Evolutionary conservation across 2,113 vertebrate genomes (phyloP).

Genomic region (Perca fluviatilis): DNA sequence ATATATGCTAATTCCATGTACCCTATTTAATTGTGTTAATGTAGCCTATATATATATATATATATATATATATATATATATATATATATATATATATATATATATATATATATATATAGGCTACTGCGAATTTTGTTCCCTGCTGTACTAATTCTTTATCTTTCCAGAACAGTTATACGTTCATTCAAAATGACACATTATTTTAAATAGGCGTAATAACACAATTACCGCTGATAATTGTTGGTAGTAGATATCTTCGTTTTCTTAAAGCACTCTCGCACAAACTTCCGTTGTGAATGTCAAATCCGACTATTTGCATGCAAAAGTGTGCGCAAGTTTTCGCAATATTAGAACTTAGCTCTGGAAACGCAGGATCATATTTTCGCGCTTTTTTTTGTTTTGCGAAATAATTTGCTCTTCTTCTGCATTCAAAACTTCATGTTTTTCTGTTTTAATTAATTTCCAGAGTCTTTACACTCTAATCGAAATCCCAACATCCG

Average conservation of each 20-base stretch:
- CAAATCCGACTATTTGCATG: neutral
- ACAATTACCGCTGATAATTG: neutral
- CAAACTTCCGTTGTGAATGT: neutral
- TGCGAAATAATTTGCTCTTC: neutral
- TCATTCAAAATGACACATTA: neutral
- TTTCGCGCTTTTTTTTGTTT: neutral
- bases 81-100: too few species aligned
- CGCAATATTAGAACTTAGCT: neutral
- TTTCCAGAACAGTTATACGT: neutral
- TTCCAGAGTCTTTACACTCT: neutral
- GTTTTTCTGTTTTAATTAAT: neutral
- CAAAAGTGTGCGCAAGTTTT: neutral
- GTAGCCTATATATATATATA: too few species aligned
- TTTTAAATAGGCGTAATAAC: neutral
- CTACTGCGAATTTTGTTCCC: neutral
- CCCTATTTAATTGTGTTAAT: neutral
- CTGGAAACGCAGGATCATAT: neutral
- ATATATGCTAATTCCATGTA: neutral
- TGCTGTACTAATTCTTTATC: neutral
- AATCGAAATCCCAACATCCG: constrained; percentile 7
- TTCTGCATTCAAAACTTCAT: neutral
- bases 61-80: too few species aligned
- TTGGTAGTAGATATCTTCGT: neutral
- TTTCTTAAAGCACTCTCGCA: neutral
- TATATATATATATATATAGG: neutral